Conservation (phyloP, 1,140 invertebrate genomes). For the Cyphomyrmex costatus region DNA sequence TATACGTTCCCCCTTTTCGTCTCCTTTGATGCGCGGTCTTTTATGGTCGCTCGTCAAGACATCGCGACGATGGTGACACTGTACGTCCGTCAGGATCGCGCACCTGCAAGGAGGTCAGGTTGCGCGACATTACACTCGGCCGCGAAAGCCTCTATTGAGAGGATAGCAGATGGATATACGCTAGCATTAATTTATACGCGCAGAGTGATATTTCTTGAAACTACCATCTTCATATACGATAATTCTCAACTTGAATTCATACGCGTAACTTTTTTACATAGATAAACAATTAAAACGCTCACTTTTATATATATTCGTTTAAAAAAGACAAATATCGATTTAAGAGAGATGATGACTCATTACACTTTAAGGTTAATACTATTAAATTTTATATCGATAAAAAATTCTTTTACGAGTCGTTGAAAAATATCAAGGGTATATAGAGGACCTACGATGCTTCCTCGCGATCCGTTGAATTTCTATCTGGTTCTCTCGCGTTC, state of each 20-base stretch:
- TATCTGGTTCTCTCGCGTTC: constrained; percentile 5
- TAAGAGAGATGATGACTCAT: not conserved
- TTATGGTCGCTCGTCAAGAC: constrained; percentile 63
- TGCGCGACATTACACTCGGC: constrained; percentile 24
- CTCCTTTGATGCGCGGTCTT: constrained; percentile 33
- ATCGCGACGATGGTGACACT: constrained; percentile 54
- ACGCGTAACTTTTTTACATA: not conserved
- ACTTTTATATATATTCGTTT: not conserved
- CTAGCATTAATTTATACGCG: constrained; percentile 19
- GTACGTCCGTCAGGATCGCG: constrained; percentile 57
- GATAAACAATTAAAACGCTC: not conserved
- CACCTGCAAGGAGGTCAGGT: constrained; percentile 59
- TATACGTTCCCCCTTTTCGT: constrained; percentile 24
- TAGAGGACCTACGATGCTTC: not conserved
- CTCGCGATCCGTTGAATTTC: not conserved
- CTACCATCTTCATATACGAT: not conserved
- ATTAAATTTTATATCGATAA: not conserved
- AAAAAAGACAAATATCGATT: not conserved
- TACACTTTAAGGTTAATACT: not conserved
- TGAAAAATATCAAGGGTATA: not conserved
- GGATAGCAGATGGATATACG: not conserved
- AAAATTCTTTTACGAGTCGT: not conserved
- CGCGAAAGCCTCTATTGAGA: constrained; percentile 25
- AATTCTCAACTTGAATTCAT: not conserved
- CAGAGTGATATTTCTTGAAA: constrained; percentile 15